phyloP scores from a whole-genome alignment of 2,888 invertebrate species.

The Erebia ligea region DNA sequence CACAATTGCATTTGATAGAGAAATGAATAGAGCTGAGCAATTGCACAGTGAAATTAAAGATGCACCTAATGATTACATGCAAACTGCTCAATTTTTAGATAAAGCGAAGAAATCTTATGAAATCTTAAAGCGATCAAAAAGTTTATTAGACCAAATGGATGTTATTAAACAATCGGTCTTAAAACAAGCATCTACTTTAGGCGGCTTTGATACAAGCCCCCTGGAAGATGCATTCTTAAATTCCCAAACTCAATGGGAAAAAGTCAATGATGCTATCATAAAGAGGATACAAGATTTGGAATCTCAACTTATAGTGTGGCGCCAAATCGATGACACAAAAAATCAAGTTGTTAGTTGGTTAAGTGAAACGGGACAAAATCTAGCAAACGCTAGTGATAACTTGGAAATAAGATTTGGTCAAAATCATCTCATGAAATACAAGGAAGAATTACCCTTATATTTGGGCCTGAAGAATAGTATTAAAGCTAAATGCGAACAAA shows the following conservation, averaged over 20 bases:
- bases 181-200: conserved; percentile 87
- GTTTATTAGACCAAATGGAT: conserved; percentile 90
- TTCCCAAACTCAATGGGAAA: conserved; percentile 87
- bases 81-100: conserved; percentile 88
- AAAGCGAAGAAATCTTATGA: conserved; percentile 90
- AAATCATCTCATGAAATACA: conserved; percentile 90
- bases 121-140: conserved; percentile 88
- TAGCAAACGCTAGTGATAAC: conserved; percentile 90
- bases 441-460: conserved; percentile 92
- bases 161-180: conserved; percentile 88
- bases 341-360: conserved; percentile 93
- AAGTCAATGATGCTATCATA: conserved; percentile 87
- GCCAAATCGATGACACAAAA: conserved; percentile 94
- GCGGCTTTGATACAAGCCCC: conserved; percentile 85
- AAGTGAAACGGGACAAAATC: conserved; percentile 89
- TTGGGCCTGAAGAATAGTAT: conserved; percentile 90
- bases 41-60: conserved; percentile 85
- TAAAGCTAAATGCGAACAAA: conserved; percentile 89
- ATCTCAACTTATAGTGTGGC: conserved; percentile 95
- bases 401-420: conserved; percentile 92
- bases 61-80: conserved; percentile 88
- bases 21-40: conserved; percentile 87
- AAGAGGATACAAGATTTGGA: conserved; percentile 91
- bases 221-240: conserved; percentile 84
- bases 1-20: conserved; percentile 87